A percentile compares a stretch with the other conserved stretches of the same genome.
phyloP scores from a whole-genome alignment of 2,113 vertebrate genomes.

The Vireo altiloquus region DNA sequence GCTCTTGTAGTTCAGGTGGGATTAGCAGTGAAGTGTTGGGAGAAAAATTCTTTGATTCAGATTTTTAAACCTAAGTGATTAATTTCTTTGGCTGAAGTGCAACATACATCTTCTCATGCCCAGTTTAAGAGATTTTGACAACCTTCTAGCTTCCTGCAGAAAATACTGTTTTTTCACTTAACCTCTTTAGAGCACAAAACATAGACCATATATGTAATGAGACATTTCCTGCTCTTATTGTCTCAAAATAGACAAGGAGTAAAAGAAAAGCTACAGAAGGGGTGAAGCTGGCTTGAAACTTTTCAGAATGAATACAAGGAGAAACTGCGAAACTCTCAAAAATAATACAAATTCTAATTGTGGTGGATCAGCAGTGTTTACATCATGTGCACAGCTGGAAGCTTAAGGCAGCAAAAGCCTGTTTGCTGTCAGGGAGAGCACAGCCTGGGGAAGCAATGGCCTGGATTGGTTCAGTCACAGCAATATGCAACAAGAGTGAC shows the following conservation, averaged over 20 bases:
- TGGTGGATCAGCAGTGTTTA: not conserved
- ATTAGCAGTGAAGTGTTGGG: not conserved
- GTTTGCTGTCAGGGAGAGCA: not conserved
- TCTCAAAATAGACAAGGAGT: not conserved
- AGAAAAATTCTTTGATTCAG: not conserved
- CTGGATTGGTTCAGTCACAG: not conserved
- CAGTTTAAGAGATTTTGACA: not conserved
- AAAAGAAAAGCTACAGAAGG: not conserved
- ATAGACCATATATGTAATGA: not conserved
- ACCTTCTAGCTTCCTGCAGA: not conserved
- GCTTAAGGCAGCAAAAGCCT: not conserved
- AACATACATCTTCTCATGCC: not conserved
- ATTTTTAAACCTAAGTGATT: not conserved
- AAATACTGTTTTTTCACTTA: not conserved
- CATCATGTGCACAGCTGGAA: not conserved
- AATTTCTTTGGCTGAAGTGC: not conserved
- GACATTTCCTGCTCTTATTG: not conserved
- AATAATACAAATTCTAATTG: not conserved
- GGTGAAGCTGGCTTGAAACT: not conserved
- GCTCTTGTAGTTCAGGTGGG: not conserved
- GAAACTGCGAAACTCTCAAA: not conserved
- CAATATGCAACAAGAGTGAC: not conserved
- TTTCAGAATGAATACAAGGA: not conserved
- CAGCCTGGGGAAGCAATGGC: not conserved
- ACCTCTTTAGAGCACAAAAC: not conserved